These are phyloP conservation scores for Pygoscelis antarcticus DNA, from an alignment of 2,113 vertebrate genomes.

Conservation along the genomic window DNA sequence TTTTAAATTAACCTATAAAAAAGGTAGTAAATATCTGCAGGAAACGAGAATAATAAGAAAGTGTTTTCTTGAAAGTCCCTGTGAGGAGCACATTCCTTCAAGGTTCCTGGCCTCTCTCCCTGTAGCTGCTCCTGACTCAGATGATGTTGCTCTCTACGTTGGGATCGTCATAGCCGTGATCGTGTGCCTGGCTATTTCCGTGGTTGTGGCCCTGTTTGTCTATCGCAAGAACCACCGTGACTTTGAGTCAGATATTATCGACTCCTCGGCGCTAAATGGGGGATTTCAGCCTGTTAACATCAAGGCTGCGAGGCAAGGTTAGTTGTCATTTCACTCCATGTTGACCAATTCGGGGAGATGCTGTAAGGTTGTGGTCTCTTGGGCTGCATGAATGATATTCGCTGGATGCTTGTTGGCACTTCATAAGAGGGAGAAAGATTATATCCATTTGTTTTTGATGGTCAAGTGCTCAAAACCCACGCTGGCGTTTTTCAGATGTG, in stretches of 20 bases:
- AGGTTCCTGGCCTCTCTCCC: not conserved
- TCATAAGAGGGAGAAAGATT: not conserved
- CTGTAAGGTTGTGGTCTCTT: not conserved
- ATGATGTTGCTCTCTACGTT: conserved; percentile 91
- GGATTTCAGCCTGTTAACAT: conserved; percentile 95
- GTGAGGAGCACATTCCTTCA: not conserved
- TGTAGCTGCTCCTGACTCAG: conserved; percentile 88
- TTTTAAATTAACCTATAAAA: conserved; percentile 74
- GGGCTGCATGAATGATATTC: not conserved
- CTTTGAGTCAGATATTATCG: conserved; percentile 93
- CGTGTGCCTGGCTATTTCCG: conserved; percentile 91
- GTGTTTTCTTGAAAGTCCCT: not conserved
- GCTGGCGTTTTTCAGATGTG: not conserved
- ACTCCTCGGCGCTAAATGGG: conserved; percentile 90
- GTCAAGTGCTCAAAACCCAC: not conserved
- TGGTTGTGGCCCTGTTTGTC: conserved; percentile 89
- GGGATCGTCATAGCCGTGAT: conserved; percentile 92
- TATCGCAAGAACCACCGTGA: conserved; percentile 95
- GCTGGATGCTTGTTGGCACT: not conserved
- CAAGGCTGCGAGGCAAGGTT: conserved; percentile 93
- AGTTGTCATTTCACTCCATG: not conserved
- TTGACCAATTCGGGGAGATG: not conserved
- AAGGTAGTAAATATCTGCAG: conserved; percentile 52
- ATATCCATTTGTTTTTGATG: not conserved
- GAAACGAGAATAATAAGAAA: not conserved